Evolutionary conservation across 2,888 invertebrate species (phyloP).

Genomic region (Ligdia adustata): DNA sequence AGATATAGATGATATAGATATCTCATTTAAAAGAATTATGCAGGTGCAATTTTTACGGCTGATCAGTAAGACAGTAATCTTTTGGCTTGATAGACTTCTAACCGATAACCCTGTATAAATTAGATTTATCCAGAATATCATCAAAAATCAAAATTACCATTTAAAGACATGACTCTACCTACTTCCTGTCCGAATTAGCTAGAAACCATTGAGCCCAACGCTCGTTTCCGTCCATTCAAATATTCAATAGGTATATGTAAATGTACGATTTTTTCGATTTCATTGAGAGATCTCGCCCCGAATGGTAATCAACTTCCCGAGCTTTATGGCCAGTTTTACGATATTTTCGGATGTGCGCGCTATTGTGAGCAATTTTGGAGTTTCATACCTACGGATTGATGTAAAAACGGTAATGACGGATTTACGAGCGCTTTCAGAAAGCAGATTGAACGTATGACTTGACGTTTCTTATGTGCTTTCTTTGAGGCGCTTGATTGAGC

Average conservation of each 20-base stretch:
- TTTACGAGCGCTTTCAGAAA: constrained; percentile 5
- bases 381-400: constrained; percentile 5
- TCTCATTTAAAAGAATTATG: too few species aligned
- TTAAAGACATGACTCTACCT: constrained; percentile 42
- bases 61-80: too few species aligned
- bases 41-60: too few species aligned
- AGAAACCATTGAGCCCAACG: constrained; percentile 67
- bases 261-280: constrained; percentile 54
- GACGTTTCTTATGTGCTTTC: not conserved
- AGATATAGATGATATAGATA: too few species aligned
- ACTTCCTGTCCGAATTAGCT: constrained; percentile 44
- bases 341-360: constrained; percentile 26
- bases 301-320: constrained; percentile 48
- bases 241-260: constrained; percentile 50
- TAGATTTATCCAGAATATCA: too few species aligned
- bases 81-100: too few species aligned
- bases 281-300: constrained; percentile 51
- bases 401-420: constrained; percentile 10
- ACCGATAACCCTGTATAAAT: too few species aligned
- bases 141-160: constrained; percentile 17
- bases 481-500: too few species aligned
- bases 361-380: constrained; percentile 18
- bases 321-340: constrained; percentile 29
- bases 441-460: constrained; percentile 2
- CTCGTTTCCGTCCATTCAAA: constrained; percentile 74